Conservation (phyloP, 2,113 vertebrate species). For the Amblyopsis rosae region DNA sequence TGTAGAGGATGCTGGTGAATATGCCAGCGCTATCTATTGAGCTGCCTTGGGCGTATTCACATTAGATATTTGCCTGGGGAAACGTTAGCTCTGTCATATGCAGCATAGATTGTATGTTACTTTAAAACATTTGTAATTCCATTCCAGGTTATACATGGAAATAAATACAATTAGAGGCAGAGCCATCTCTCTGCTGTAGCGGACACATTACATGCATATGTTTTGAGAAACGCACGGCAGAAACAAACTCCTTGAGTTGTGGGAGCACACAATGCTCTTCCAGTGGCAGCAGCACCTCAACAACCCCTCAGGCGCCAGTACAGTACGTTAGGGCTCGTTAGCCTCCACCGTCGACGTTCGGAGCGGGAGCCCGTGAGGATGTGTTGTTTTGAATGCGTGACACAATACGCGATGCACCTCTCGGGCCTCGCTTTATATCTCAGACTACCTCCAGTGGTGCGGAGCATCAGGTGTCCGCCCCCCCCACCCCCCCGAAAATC, state of each 20-base stretch:
- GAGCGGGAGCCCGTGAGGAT: conserved; percentile 30
- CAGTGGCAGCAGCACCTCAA: too few species aligned
- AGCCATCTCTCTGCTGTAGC: too few species aligned
- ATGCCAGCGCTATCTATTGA: conserved; percentile 39
- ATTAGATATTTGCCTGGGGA: conserved; percentile 19
- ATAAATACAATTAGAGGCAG: too few species aligned
- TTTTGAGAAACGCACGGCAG: too few species aligned
- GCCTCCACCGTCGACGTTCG: neutral
- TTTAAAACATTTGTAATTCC: too few species aligned
- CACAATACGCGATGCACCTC: conserved; percentile 22
- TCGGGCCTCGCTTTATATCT: conserved; percentile 40
- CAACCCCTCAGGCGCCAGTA: too few species aligned
- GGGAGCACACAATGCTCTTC: too few species aligned
- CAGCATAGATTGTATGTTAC: neutral
- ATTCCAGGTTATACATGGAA: too few species aligned
- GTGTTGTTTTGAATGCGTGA: conserved; percentile 64
- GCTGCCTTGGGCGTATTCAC: conserved; percentile 39
- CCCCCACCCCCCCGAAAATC: conserved; percentile 64
- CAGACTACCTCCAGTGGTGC: conserved; percentile 60
- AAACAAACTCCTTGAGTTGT: too few species aligned
- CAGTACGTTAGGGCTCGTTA: too few species aligned
- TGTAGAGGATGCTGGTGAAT: conserved; percentile 30
- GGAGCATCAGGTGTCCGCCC: conserved; percentile 55
- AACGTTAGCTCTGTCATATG: conserved; percentile 6
- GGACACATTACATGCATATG: too few species aligned